Percentiles rank a stretch among this genome's conserved stretches.
These are phyloP conservation scores for Eidolon helvum DNA, from an alignment of 2,113 vertebrate genomes.

Conservation along the genomic window DNA sequence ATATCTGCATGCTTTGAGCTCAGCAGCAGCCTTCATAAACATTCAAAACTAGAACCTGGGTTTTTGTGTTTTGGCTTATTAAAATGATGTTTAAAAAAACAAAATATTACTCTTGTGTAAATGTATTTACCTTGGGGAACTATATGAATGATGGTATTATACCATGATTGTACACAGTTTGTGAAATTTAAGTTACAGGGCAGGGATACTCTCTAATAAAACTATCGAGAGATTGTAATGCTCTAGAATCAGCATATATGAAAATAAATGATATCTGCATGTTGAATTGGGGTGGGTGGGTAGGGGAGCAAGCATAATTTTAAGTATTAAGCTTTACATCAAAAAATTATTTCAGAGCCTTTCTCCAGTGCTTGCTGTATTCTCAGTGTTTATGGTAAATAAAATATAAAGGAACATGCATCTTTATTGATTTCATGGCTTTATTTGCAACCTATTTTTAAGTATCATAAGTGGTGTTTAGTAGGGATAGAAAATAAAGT, in stretches of 20 bases:
- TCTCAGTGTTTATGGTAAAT: conserved; percentile 64
- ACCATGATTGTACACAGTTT: conserved; percentile 30
- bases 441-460: background rate
- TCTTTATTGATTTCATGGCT: background rate
- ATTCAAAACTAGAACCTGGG: conserved; percentile 58
- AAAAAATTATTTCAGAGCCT: conserved; percentile 40
- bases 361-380: conserved; percentile 53
- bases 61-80: conserved; percentile 62
- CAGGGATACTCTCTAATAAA: conserved; percentile 24
- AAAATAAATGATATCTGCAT: conserved; percentile 36
- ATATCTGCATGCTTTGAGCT: conserved; percentile 59
- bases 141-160: conserved; percentile 26
- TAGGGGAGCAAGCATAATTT: background rate
- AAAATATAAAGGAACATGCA: conserved; percentile 42
- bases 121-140: conserved; percentile 44
- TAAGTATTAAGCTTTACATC: conserved; percentile 64
- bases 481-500: background rate
- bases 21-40: conserved; percentile 67
- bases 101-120: conserved; percentile 48
- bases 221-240: background rate
- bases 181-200: conserved; percentile 48
- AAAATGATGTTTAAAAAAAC: conserved; percentile 51
- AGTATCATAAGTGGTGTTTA: background rate
- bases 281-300: conserved; percentile 29
- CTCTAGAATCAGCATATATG: conserved; percentile 49